These are phyloP conservation scores for Sebastes oblongus DNA, from an alignment of 2,797 vertebrate genomes.

Conservation along the genomic window DNA sequence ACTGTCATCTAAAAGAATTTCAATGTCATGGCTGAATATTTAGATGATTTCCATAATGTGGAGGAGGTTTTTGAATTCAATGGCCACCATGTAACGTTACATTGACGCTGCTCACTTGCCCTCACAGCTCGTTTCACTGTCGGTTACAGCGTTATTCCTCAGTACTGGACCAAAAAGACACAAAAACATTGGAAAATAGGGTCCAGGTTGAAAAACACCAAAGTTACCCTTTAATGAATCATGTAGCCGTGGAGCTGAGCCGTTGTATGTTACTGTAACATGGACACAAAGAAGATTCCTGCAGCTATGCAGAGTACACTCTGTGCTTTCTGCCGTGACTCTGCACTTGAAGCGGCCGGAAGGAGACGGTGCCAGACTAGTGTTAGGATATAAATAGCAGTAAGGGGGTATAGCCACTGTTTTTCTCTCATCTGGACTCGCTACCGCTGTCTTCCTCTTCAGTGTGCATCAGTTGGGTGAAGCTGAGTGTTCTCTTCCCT, in stretches of 20 bases:
- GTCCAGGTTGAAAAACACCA: too few species aligned
- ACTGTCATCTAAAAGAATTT: too few species aligned
- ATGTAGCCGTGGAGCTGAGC: slow-evolving; percentile 5
- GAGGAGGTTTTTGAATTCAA: rapidly evolving
- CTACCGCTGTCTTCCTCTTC: slow-evolving; percentile 63
- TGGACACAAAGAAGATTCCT: slow-evolving; percentile 8
- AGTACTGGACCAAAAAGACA: too few species aligned
- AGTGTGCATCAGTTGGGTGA: slow-evolving; percentile 44
- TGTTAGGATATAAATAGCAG: slow-evolving; percentile 78
- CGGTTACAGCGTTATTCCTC: too few species aligned
- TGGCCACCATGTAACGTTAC: rapidly evolving
- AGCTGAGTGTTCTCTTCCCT: slow-evolving; percentile 29
- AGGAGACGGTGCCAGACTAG: slow-evolving; percentile 68
- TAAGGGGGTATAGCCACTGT: slow-evolving; percentile 66
- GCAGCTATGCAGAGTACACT: slow-evolving; percentile 31
- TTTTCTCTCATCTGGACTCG: slow-evolving; percentile 74
- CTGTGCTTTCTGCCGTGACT: slow-evolving; percentile 51
- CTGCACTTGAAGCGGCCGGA: slow-evolving; percentile 58
- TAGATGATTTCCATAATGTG: too few species aligned
- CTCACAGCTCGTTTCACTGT: too few species aligned
- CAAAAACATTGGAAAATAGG: too few species aligned
- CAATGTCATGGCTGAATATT: too few species aligned
- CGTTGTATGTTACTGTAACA: background rate
- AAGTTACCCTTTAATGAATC: background rate
- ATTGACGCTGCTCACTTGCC: too few species aligned